A percentile compares a stretch with the other conserved stretches of the same genome.
Evolutionary conservation across 2,888 invertebrate genomes (phyloP).

Genomic region (Panorpa germanica): DNA sequence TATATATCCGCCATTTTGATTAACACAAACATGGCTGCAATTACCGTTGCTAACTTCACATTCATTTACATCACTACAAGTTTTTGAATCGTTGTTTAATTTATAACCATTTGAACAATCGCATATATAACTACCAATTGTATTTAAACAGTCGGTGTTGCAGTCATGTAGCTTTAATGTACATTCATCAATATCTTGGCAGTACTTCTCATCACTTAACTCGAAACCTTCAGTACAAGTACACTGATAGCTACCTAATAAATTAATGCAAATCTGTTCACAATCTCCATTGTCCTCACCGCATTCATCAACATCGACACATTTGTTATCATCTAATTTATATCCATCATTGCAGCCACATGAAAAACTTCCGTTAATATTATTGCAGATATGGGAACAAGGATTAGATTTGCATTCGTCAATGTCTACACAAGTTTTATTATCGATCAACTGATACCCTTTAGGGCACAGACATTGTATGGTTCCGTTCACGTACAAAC

Average conservation of each 20-base stretch:
- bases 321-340: constrained; percentile 24
- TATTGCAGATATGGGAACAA: constrained; percentile 28
- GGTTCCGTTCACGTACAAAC: background rate
- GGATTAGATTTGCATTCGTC: constrained; percentile 20
- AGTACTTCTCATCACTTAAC: constrained; percentile 20
- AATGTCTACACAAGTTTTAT: constrained; percentile 23
- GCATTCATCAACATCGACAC: constrained; percentile 33
- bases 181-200: constrained; percentile 29
- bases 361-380: constrained; percentile 22
- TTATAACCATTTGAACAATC: constrained; percentile 30
- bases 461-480: constrained; percentile 1
- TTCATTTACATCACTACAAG: constrained; percentile 27
- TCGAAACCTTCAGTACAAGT: constrained; percentile 28
- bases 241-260: constrained; percentile 31
- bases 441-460: no score
- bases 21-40: constrained; percentile 32
- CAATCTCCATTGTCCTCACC: constrained; percentile 29
- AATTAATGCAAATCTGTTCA: constrained; percentile 34
- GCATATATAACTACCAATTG: constrained; percentile 33
- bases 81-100: constrained; percentile 20
- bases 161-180: constrained; percentile 22
- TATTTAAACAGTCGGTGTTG: constrained; percentile 31
- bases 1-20: constrained; percentile 30
- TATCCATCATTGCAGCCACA: constrained; percentile 39
- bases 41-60: constrained; percentile 21